Evolutionary conservation across 2,113 vertebrate genomes (phyloP).

Genomic region (Bucco capensis): DNA sequence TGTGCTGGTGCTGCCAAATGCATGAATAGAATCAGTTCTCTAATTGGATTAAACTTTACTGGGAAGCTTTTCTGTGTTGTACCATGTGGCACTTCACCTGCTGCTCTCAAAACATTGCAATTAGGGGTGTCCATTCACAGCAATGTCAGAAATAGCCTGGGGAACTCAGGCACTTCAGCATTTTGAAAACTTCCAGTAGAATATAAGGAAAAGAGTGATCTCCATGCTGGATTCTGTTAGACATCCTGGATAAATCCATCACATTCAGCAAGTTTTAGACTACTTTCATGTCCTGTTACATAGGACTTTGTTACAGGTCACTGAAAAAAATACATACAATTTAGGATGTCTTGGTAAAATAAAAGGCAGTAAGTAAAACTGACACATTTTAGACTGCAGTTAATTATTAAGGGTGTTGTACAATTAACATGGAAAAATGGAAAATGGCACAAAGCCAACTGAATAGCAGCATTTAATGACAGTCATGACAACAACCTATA

Average conservation of each 20-base stretch:
- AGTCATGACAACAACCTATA: not conserved
- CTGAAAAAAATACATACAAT: not conserved
- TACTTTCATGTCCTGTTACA: not conserved
- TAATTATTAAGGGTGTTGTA: not conserved
- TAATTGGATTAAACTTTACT: not conserved
- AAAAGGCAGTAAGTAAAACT: not conserved
- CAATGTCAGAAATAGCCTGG: not conserved
- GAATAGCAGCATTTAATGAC: not conserved
- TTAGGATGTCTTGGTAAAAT: not conserved
- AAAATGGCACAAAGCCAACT: not conserved
- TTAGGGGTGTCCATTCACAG: not conserved
- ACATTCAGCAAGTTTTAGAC: not conserved
- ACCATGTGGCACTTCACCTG: not conserved
- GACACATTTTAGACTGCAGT: not conserved
- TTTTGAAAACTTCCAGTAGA: not conserved
- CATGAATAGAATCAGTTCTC: not conserved
- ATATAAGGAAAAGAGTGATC: accelerated
- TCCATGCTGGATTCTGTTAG: not conserved
- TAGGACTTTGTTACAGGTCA: not conserved
- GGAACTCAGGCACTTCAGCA: not conserved
- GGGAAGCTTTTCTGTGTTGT: not conserved
- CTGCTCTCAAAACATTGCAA: not conserved
- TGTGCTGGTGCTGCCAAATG: accelerated
- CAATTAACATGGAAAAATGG: not conserved
- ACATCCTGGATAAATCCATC: not conserved